A percentile compares a stretch with the other conserved stretches of the same genome.
Conservation (phyloP, 1,140 invertebrate genomes). For the Temnothorax longispinosus region DNA sequence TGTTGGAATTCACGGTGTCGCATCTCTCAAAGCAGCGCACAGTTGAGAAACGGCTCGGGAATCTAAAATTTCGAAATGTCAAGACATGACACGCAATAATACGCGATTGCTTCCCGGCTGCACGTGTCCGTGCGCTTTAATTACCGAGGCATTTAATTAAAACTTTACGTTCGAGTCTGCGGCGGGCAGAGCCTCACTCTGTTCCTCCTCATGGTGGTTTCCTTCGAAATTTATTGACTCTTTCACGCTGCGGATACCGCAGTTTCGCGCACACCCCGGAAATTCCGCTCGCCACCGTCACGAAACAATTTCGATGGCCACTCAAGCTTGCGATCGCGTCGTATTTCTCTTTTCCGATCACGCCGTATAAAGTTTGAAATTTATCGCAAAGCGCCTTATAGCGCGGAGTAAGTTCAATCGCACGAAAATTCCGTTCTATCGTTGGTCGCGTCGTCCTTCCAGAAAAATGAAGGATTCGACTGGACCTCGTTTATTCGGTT, state of each 20-base stretch:
- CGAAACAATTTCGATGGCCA: conserved; percentile 12
- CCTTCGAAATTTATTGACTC: neutral
- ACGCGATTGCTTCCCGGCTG: neutral
- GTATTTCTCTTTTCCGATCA: neutral
- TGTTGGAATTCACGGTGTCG: conserved; percentile 1
- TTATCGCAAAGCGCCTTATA: neutral
- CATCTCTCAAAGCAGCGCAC: neutral
- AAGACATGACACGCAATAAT: neutral
- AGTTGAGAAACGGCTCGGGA: neutral
- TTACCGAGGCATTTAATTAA: conserved; percentile 29
- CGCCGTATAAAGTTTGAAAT: neutral
- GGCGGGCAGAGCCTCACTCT: neutral
- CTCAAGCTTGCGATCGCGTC: neutral
- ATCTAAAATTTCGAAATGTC: neutral
- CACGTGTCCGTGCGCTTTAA: neutral
- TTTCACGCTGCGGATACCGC: neutral
- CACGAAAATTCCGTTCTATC: neutral
- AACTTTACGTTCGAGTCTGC: neutral
- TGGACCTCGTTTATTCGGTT: neutral
- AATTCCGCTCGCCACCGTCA: neutral
- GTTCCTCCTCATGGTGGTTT: neutral
- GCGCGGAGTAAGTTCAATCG: neutral
- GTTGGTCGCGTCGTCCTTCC: neutral
- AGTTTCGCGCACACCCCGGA: neutral
- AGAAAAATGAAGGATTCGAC: neutral